Conservation (phyloP, 2,113 vertebrate species). For the Dromiciops gliroides region DNA sequence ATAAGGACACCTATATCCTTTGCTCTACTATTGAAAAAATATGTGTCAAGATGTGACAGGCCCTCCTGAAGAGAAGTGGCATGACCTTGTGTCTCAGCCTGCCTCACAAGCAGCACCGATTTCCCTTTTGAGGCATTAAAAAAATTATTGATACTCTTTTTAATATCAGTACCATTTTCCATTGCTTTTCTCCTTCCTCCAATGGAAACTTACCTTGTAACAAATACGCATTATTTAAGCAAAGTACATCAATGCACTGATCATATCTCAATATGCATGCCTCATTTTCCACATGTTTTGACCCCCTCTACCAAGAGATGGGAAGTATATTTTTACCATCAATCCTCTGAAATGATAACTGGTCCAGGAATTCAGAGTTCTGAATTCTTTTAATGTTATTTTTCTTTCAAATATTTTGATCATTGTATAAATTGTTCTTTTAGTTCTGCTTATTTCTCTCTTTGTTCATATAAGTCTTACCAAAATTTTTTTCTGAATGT, state of each 20-base stretch:
- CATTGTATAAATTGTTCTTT: not conserved
- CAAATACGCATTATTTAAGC: not conserved
- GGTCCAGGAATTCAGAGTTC: not conserved
- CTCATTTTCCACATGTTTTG: not conserved
- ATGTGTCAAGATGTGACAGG: not conserved
- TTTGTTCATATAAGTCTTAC: not conserved
- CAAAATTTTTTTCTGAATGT: not conserved
- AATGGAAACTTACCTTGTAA: not conserved
- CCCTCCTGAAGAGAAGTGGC: not conserved
- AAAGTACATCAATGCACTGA: not conserved
- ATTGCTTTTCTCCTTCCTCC: not conserved
- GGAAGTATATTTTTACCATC: not conserved
- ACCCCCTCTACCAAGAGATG: not conserved
- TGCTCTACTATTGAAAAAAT: not conserved
- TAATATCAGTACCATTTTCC: not conserved
- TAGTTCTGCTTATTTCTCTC: not conserved
- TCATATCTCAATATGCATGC: not conserved
- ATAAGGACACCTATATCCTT: not conserved
- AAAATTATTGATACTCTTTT: not conserved
- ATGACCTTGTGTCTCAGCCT: not conserved
- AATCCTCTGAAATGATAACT: not conserved
- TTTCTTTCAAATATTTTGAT: not conserved
- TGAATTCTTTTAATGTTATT: not conserved
- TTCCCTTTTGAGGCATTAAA: not conserved
- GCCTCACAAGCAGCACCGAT: not conserved